A percentile compares a stretch with the other conserved stretches of the same genome.
These are phyloP conservation scores for Thamnophis elegans DNA, from an alignment of 2,797 vertebrate species.

Conservation along the genomic window DNA sequence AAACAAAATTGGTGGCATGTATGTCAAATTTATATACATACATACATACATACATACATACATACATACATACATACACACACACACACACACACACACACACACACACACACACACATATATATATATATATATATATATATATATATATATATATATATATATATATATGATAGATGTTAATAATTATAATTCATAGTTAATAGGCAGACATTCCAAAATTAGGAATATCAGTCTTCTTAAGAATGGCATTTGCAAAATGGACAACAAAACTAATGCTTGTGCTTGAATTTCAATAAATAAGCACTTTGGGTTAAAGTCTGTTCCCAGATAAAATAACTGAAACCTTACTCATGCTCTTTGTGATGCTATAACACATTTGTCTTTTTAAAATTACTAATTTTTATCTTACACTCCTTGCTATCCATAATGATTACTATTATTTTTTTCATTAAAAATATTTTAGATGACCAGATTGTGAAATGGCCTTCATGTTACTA, in stretches of 20 bases:
- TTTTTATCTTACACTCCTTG: constrained; percentile 17
- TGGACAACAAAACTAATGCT: background rate
- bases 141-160: too few relatives aligned
- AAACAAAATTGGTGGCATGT: background rate
- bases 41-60: too few relatives aligned
- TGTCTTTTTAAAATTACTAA: constrained; percentile 21
- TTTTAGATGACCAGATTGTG: background rate
- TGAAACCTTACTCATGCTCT: background rate
- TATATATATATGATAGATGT: background rate
- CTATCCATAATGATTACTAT: background rate
- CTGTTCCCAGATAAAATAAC: background rate
- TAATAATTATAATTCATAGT: background rate
- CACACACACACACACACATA: too few relatives aligned
- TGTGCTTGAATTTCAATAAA: background rate
- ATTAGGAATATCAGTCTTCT: background rate
- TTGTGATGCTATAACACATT: background rate
- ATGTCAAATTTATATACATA: background rate
- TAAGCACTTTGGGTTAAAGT: background rate
- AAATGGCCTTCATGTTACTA: constrained; percentile 27
- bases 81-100: too few relatives aligned
- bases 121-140: too few relatives aligned
- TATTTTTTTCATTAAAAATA: background rate
- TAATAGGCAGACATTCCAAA: background rate
- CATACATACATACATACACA: too few relatives aligned
- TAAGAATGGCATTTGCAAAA: background rate